A percentile compares a stretch with the other conserved stretches of the same genome.
Evolutionary conservation across 2,888 invertebrate species (phyloP).

Genomic region (Cinara cedri): DNA sequence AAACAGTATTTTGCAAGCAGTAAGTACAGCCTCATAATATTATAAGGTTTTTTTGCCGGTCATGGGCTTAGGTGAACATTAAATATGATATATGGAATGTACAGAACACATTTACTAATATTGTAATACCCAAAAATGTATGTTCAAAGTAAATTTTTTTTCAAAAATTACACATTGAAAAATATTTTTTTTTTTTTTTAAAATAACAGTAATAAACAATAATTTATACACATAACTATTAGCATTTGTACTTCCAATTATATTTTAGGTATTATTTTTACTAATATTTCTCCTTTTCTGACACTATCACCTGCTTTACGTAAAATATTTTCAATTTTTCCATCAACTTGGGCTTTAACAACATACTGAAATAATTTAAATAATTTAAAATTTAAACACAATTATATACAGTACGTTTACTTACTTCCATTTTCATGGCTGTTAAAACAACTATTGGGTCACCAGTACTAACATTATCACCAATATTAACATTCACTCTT

Average conservation of each 20-base stretch:
- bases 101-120: neutral
- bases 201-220: neutral
- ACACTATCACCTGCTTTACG: slow-evolving; percentile 83
- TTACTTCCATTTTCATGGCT: slow-evolving; percentile 99
- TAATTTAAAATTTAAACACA: slow-evolving; percentile 30
- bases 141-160: neutral
- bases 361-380: slow-evolving; percentile 70
- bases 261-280: slow-evolving; percentile 61
- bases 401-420: neutral
- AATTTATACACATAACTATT: neutral
- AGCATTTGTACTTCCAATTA: neutral
- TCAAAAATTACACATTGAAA: neutral
- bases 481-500: slow-evolving; percentile 81
- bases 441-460: slow-evolving; percentile 92
- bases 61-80: no score
- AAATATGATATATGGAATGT: neutral
- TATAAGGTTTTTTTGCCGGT: no score
- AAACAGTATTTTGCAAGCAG: no score
- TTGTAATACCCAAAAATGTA: no score
- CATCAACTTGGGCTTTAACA: slow-evolving; percentile 82
- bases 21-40: no score
- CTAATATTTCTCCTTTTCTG: slow-evolving; percentile 70
- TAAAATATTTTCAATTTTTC: slow-evolving; percentile 74
- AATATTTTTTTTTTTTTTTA: neutral
- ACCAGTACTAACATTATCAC: slow-evolving; percentile 82